A percentile compares a stretch with the other conserved stretches of the same genome.
Conservation (phyloP, 2,113 vertebrate species). For the Accipiter virgatus region DNA sequence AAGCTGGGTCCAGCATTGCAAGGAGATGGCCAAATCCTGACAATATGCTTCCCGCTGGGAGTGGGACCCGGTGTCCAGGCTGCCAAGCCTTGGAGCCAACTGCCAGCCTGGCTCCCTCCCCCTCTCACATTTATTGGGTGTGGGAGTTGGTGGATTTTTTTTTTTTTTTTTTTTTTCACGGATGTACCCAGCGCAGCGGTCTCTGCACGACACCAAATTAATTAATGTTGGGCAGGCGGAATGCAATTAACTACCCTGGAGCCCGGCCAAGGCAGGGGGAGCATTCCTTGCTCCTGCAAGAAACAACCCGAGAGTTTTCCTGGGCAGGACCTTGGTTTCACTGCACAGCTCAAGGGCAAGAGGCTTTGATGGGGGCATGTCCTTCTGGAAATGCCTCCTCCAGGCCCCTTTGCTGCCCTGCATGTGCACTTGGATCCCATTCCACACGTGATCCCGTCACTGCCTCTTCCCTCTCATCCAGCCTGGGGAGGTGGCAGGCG, state of each 20-base stretch:
- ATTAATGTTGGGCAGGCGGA: constrained; percentile 42
- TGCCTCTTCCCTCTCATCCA: neutral
- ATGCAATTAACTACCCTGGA: constrained; percentile 60
- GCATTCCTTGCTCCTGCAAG: neutral
- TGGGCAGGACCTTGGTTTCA: neutral
- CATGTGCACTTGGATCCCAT: neutral
- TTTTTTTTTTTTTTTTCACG: neutral
- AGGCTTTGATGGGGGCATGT: neutral
- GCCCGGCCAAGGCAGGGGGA: constrained; percentile 14
- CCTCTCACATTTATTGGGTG: neutral
- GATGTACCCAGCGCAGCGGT: neutral
- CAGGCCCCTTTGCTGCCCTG: neutral
- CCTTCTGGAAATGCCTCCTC: neutral
- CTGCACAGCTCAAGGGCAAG: neutral
- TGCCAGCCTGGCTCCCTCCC: neutral
- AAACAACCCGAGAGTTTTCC: neutral
- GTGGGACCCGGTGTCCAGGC: neutral
- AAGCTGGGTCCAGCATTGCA: neutral
- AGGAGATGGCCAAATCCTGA: neutral
- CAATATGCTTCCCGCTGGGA: neutral
- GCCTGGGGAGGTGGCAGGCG: accelerated
- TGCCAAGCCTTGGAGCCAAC: accelerated
- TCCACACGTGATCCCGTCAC: accelerated
- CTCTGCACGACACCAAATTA: constrained; percentile 54
- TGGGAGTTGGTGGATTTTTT: neutral